These are phyloP conservation scores for Gymnopithys bicolor DNA, from an alignment of 2,797 vertebrate genomes.

Conservation along the genomic window DNA sequence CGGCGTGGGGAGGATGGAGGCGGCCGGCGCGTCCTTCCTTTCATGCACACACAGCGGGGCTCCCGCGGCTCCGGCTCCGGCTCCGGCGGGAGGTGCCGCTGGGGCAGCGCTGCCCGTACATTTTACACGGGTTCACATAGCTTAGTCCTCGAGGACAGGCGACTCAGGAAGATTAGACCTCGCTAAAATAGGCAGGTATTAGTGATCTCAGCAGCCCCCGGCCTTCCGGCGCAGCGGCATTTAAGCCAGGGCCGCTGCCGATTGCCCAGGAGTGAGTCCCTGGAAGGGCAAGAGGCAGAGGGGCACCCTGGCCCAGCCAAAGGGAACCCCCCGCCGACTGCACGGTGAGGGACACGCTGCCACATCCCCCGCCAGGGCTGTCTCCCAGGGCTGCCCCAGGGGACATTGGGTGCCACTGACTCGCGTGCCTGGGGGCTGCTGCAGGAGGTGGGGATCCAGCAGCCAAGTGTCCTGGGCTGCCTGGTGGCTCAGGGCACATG, in stretches of 20 bases:
- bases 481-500: accelerated
- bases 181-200: slow-evolving; percentile 72
- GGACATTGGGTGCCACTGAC: accelerated
- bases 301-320: neutral
- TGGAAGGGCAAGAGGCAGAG: neutral
- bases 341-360: neutral
- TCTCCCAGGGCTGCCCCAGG: too few relatives aligned
- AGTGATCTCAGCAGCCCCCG: slow-evolving; percentile 53
- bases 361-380: neutral
- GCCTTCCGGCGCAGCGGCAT: neutral
- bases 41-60: slow-evolving; percentile 26
- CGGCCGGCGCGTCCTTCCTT: slow-evolving; percentile 30
- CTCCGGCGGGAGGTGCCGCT: neutral
- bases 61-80: neutral
- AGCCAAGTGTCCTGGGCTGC: accelerated
- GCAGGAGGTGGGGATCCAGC: accelerated
- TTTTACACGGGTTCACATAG: slow-evolving; percentile 58
- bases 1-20: neutral
- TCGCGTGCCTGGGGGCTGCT: neutral
- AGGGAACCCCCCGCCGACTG: neutral
- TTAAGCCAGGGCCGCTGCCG: slow-evolving; percentile 8
- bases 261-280: neutral
- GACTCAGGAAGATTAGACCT: slow-evolving; percentile 63
- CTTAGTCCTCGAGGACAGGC: slow-evolving; percentile 63
- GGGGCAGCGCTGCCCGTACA: neutral